phyloP scores from a whole-genome alignment of 2,888 invertebrate genomes.

The Mesorhabditis spiculigera region DNA sequence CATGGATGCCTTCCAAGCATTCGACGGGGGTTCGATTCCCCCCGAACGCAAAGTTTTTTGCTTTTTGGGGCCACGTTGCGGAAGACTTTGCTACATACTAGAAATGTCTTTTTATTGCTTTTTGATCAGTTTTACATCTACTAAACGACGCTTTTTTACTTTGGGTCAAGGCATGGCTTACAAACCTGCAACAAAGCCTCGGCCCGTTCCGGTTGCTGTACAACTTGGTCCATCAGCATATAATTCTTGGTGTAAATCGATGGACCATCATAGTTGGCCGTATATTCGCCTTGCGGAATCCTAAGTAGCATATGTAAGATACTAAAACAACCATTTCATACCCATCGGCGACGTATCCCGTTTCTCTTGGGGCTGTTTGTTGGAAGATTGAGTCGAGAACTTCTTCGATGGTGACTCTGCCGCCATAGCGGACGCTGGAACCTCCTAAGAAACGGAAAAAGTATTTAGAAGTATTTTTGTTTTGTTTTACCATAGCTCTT shows the following conservation, averaged over 20 bases:
- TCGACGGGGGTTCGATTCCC: constrained; percentile 24
- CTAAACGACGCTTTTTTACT: neutral
- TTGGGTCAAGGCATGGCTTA: neutral
- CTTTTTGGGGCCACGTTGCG: constrained; percentile 5
- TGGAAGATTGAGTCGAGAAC: constrained; percentile 81
- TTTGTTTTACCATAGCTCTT: constrained; percentile 24
- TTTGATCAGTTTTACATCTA: neutral
- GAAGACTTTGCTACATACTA: no score
- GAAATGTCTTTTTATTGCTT: neutral
- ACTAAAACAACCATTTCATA: neutral
- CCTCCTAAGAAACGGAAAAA: neutral
- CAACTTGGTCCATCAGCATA: constrained; percentile 50
- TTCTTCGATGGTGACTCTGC: constrained; percentile 75
- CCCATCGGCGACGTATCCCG: constrained; percentile 23
- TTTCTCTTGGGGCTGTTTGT: constrained; percentile 71
- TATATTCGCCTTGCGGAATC: constrained; percentile 1
- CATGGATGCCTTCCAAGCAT: constrained; percentile 27
- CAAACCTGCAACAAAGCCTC: constrained; percentile 46
- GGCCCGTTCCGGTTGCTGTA: constrained; percentile 52
- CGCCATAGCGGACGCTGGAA: constrained; percentile 39
- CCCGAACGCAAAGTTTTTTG: constrained; percentile 18
- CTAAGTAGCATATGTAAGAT: constrained; percentile 10
- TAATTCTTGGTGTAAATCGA: constrained; percentile 53
- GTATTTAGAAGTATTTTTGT: constrained; percentile 9
- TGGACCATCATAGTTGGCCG: constrained; percentile 43